Evolutionary conservation across 2,113 vertebrate genomes (phyloP), one percentile per base, ranked within the genome.

Genomic region (Taxidea taxus): DNA sequence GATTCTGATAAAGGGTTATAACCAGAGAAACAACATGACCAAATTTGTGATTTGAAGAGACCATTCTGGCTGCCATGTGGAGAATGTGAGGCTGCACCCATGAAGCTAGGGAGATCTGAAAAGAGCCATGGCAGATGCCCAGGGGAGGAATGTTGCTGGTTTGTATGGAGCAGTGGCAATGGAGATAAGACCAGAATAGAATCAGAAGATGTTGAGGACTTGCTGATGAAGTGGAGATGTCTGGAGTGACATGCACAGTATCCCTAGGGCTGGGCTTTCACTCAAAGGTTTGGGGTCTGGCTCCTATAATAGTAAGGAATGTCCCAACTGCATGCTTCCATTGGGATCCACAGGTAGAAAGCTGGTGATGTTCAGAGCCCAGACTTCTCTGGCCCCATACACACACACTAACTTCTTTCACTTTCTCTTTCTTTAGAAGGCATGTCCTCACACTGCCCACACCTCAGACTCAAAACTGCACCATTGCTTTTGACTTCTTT

Each of bases 361-460:
- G 51, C 51, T 49, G 27, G 0, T 9, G 31, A 66, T 27, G 39
- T 70, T 81, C 90, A 39, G 58, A 9, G 47, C 49, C 39, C 34
- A 27, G 37, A 44, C 68, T 68, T 80, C 49, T 68, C 42, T 74
- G 42, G 70, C 34, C 44, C 39, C 34, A 54, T 16, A 58, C 21
- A 58, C 54, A 21, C 54, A 20, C 54, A 54, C 51, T 42, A 3
- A 54, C 11, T 70, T 68, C 74, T 39, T 91, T 62, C 68, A 80
- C 80, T 77, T 39, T 89, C 47, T 34, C 25, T 93, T 84, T 54
- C 77, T 91, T 87, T 64, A 14, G 70, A 74, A 87, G 34, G 2
- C 25, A 3, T 34, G 1, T 16, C 7, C 11, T 56, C 39, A 56
- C 72, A 37, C 31, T 91, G 93, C 16, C 25, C 42, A 93, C 15